These are phyloP conservation scores for Alosa alosa DNA, from an alignment of 2,113 vertebrate species.

Conservation along the genomic window DNA sequence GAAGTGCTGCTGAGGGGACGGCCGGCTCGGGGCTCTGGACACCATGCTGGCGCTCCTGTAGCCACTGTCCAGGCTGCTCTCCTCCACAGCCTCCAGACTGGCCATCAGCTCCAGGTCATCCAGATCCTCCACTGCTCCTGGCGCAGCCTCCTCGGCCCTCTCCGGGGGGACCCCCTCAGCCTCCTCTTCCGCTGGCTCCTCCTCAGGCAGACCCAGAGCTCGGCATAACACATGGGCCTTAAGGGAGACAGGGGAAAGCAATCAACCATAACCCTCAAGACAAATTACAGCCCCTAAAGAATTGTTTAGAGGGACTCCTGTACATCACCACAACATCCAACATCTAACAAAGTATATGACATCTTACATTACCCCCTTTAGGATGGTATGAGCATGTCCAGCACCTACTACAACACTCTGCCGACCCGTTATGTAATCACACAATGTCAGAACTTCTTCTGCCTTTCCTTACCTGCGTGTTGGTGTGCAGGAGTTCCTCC, in stretches of 20 bases:
- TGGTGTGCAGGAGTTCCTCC: slow-evolving; percentile 77
- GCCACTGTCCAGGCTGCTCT: slow-evolving; percentile 68
- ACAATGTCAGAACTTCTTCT: background rate
- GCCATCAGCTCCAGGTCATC: slow-evolving; percentile 88
- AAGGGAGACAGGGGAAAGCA: slow-evolving; percentile 22
- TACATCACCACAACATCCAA: background rate
- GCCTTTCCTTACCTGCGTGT: slow-evolving; percentile 40
- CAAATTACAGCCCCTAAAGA: background rate
- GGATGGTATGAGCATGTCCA: background rate
- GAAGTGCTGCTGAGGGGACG: slow-evolving; percentile 29
- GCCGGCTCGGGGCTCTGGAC: slow-evolving; percentile 20
- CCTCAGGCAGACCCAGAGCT: slow-evolving; percentile 76
- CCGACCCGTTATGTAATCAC: background rate
- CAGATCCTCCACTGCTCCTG: slow-evolving; percentile 39
- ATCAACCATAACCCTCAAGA: slow-evolving; percentile 41
- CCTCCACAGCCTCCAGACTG: slow-evolving; percentile 75
- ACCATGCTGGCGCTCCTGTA: slow-evolving; percentile 63
- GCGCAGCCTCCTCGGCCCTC: background rate
- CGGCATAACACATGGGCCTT: slow-evolving; percentile 81
- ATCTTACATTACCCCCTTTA: background rate
- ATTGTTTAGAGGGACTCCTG: background rate
- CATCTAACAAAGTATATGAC: background rate
- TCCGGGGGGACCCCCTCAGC: background rate
- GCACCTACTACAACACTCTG: background rate
- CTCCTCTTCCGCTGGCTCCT: slow-evolving; percentile 50